Evolutionary conservation across 2,797 vertebrate genomes (phyloP).

Genomic region (Hephaestus fuliginosus): DNA sequence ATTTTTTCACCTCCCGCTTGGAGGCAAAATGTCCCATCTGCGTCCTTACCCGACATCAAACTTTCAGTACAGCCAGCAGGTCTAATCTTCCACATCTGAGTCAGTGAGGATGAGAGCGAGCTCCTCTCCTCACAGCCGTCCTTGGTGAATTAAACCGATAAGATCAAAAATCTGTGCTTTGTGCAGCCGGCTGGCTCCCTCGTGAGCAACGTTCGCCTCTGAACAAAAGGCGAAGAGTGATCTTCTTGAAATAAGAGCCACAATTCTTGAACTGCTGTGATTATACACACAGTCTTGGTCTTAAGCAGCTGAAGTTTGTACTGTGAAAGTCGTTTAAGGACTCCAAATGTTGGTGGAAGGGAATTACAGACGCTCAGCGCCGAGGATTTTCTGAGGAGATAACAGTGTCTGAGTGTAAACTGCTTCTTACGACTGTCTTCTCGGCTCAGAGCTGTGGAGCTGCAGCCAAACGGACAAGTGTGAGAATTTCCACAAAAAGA

Average conservation of each 20-base stretch:
- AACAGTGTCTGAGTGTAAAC: not conserved
- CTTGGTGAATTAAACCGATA: constrained; percentile 21
- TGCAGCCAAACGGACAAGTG: not conserved
- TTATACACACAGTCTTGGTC: not conserved
- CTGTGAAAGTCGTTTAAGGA: not conserved
- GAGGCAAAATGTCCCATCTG: constrained; percentile 7
- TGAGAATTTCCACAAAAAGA: not conserved
- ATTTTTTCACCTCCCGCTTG: constrained; percentile 12
- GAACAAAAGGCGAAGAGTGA: not conserved
- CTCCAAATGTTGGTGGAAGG: not conserved
- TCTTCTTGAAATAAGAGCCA: not conserved
- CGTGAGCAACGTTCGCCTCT: not conserved
- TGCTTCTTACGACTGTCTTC: not conserved
- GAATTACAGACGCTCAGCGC: not conserved
- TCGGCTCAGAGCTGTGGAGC: constrained; percentile 3
- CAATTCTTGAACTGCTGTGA: not conserved
- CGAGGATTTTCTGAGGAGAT: not conserved
- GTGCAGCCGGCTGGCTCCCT: constrained; percentile 18
- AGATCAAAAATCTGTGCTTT: constrained; percentile 17
- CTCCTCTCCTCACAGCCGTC: constrained; percentile 1
- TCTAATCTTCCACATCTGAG: constrained; percentile 26
- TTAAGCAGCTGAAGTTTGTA: constrained; percentile 2
- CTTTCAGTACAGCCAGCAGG: not conserved
- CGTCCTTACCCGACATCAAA: not conserved
- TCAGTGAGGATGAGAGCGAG: constrained; percentile 5